Conservation (phyloP, 2,888 invertebrate species). For the Neocrepidodera transversa region DNA sequence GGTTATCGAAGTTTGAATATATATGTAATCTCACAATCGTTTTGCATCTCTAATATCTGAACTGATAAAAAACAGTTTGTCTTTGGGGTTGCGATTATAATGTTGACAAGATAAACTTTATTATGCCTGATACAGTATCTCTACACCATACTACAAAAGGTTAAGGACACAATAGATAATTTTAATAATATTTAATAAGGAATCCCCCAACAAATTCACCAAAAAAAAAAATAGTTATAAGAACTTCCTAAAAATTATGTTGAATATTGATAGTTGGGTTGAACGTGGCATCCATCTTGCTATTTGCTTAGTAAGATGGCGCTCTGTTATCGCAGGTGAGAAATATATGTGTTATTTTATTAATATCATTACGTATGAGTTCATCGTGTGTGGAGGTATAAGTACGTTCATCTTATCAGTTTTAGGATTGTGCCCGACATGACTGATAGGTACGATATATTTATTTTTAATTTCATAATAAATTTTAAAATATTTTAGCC, state of each 20-base stretch:
- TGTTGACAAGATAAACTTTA: conserved; percentile 55
- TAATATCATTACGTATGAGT: conserved; percentile 33
- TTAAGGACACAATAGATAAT: conserved; percentile 55
- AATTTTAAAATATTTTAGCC: no score
- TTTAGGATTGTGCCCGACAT: conserved; percentile 10
- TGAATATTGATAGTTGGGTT: conserved; percentile 19
- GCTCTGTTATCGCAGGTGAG: conserved; percentile 37
- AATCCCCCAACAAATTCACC: conserved; percentile 44
- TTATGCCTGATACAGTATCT: conserved; percentile 51
- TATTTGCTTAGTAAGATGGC: conserved; percentile 47
- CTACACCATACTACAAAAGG: conserved; percentile 48
- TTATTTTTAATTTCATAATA: no score
- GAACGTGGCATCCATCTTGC: conserved; percentile 45
- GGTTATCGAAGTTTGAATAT: no score
- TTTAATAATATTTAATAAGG: conserved; percentile 56
- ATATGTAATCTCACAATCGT: conserved; percentile 28
- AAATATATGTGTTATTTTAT: conserved; percentile 25
- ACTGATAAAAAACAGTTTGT: conserved; percentile 50
- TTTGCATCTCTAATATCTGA: conserved; percentile 40
- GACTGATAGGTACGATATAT: conserved; percentile 26
- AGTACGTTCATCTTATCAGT: conserved; percentile 11
- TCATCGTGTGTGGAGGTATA: conserved; percentile 22
- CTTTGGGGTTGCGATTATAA: conserved; percentile 51
- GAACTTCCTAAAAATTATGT: conserved; percentile 7
- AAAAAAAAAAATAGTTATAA: conserved; percentile 17